Conservation (phyloP, 2,113 vertebrate genomes). For the Cyanistes caeruleus region DNA sequence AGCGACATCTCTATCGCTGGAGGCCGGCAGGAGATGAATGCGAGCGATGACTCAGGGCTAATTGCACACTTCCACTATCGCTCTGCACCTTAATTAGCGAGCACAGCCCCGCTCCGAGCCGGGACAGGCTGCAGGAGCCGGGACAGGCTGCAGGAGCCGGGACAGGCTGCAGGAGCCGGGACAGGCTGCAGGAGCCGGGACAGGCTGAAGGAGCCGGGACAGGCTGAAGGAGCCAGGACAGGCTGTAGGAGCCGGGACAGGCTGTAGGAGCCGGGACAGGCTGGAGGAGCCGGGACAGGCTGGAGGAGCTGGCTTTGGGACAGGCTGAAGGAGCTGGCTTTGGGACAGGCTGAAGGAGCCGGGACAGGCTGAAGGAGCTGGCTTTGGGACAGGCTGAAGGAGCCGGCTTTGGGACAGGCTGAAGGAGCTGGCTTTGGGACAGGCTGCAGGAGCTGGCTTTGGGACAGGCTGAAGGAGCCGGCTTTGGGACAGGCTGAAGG, state of each 20-base stretch:
- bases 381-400: not conserved
- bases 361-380: not conserved
- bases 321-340: no score
- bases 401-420: no score
- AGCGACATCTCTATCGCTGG: conserved; percentile 39
- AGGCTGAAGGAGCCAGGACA: not conserved
- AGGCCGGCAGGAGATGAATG: not conserved
- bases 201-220: no score
- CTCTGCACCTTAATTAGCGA: not conserved
- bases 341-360: no score
- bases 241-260: not conserved
- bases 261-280: not conserved
- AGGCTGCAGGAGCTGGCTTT: no score
- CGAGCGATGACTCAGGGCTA: conserved; percentile 55
- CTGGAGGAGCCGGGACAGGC: no score
- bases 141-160: not conserved
- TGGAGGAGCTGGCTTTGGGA: not conserved
- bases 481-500: no score
- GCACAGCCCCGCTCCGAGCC: not conserved
- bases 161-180: no score
- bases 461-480: no score
- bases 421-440: no score
- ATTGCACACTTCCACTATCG: not conserved
- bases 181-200: not conserved
- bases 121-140: not conserved